phyloP scores from a whole-genome alignment of 2,888 invertebrate genomes.

The Carpatolechia fugitivella region DNA sequence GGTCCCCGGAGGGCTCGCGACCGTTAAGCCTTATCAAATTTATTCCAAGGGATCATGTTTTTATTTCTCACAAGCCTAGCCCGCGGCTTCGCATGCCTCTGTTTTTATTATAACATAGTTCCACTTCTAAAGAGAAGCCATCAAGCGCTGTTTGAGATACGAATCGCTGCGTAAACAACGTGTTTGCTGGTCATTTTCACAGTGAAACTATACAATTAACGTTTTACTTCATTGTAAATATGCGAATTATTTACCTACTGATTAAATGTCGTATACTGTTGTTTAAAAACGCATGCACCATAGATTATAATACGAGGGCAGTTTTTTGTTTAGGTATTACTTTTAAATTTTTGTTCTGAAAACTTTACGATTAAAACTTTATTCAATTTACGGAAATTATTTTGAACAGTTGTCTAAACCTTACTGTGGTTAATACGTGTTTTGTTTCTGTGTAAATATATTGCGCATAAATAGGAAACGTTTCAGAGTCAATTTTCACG shows the following conservation, averaged over 20 bases:
- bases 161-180: slow-evolving; percentile 7
- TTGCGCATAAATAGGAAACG: slow-evolving; percentile 41
- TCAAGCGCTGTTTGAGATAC: slow-evolving; percentile 10
- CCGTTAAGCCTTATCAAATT: slow-evolving; percentile 15
- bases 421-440: slow-evolving; percentile 19
- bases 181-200: not conserved
- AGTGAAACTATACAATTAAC: slow-evolving; percentile 1
- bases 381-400: too few species aligned
- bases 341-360: too few species aligned
- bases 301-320: too few species aligned
- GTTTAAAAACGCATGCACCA: not conserved
- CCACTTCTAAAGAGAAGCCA: slow-evolving; percentile 3
- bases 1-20: slow-evolving; percentile 1
- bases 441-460: slow-evolving; percentile 34
- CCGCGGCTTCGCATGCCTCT: slow-evolving; percentile 8
- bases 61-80: slow-evolving; percentile 16
- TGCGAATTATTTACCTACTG: not conserved
- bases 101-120: slow-evolving; percentile 13
- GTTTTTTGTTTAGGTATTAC: too few species aligned
- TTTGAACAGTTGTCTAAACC: slow-evolving; percentile 14
- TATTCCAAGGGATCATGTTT: slow-evolving; percentile 15
- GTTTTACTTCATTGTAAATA: not conserved
- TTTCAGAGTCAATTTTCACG: slow-evolving; percentile 61
- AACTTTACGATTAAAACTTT: too few species aligned
- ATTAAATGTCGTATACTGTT: not conserved